These are phyloP conservation scores for Chaetogeoica ovagalla DNA, from an alignment of 2,888 invertebrate species.

Conservation along the genomic window DNA sequence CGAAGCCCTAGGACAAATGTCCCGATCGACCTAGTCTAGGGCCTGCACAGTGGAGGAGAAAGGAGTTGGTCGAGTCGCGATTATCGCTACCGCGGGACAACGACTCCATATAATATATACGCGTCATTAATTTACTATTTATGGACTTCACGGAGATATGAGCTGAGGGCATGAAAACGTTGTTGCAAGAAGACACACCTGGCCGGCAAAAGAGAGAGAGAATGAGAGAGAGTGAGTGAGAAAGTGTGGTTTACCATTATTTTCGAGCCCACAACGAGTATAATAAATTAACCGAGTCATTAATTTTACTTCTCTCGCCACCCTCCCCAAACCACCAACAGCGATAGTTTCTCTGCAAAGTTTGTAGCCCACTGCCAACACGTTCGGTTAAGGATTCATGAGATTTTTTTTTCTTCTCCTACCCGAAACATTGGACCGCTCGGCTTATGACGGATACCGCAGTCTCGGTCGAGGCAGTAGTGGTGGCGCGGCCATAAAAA, in stretches of 20 bases:
- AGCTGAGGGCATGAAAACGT: too few species aligned
- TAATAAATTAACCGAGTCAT: slow-evolving; percentile 52
- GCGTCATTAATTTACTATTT: slow-evolving; percentile 40
- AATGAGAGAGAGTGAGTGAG: background rate
- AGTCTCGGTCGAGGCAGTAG: background rate
- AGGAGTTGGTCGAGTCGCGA: background rate
- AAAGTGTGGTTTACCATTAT: slow-evolving; percentile 40
- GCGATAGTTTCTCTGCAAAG: slow-evolving; percentile 30
- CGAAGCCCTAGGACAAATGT: too few species aligned
- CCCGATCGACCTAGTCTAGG: too few species aligned
- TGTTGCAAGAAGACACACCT: background rate
- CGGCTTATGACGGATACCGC: slow-evolving; percentile 2
- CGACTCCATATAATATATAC: background rate
- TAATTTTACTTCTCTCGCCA: slow-evolving; percentile 33
- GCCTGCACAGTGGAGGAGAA: too few species aligned
- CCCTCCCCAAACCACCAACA: background rate
- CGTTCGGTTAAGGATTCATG: slow-evolving; percentile 45
- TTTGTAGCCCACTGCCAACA: slow-evolving; percentile 44
- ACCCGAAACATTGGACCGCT: slow-evolving; percentile 7
- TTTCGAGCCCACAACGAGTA: slow-evolving; percentile 30
- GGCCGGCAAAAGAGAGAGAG: background rate
- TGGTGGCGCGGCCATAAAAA: slow-evolving; percentile 16
- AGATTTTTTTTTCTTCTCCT: slow-evolving; percentile 21
- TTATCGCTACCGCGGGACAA: background rate
- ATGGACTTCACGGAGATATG: slow-evolving; percentile 26